Evolutionary conservation across 1,140 invertebrate species (phyloP), one percentile per base, ranked within the genome.

Genomic region (Drosophila elegans): DNA sequence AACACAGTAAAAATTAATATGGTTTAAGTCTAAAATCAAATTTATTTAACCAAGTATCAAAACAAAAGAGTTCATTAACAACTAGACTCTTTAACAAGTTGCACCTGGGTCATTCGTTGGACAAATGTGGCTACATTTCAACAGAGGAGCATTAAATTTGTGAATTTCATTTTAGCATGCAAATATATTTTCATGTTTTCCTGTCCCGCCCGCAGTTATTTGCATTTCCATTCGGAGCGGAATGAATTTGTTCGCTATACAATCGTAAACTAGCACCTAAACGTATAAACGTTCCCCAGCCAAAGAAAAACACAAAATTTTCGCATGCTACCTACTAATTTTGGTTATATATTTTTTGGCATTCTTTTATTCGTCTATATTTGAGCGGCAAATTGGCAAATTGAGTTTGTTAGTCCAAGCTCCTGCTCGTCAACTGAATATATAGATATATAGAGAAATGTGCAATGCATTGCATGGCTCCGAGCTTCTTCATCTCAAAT

Each of bases 281-380:
- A 36, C 29, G 29, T 45, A n/a, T 36, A 25, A 53, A 25, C 11
- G 4, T 11, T 44, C 25, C n/a, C 11, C 38, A 1, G 0, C 34
- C 29, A 48, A 21, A 34, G 38, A n/a, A 45, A 48, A 69, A 53
- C 21, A 42, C 67, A 64, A 66, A 81, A 66, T 75, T 59, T 55
- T 88, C 64, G 66, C 66, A 78, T 75, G 74, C 74, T 53, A 69
- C 73, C 67, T 57, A 83, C 83, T 89, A 82, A 89, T 88, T 89
- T 79, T 54, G 76, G 72, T 60, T 77, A 77, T 68, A 71, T 56
- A 42, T 48, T 69, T 32, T 51, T 13, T 51, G 13, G 2, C 48
- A 51, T 69, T 38, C 46, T 48, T 48, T 25, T 48, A 48, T 48
- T 34, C 51, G 42, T 69, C 44, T 71, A 39, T 71, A 69, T 71